phyloP scores from a whole-genome alignment of 2,113 vertebrate genomes.

The Dipodomys spectabilis region DNA sequence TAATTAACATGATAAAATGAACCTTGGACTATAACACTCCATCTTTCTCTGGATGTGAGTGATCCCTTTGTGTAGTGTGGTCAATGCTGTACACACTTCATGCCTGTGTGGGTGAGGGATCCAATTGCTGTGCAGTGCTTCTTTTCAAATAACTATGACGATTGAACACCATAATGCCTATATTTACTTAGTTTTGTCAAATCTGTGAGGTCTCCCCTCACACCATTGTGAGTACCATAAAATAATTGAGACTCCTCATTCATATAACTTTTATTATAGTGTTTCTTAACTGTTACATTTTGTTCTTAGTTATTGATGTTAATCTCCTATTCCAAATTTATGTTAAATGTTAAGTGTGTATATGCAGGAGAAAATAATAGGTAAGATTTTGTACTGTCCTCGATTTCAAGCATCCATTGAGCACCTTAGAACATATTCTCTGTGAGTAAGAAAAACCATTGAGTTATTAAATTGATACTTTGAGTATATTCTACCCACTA shows the following conservation, averaged over 20 bases:
- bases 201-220: no score
- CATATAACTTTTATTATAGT: neutral
- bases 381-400: neutral
- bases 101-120: neutral
- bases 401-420: neutral
- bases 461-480: neutral
- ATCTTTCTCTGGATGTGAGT: neutral
- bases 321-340: neutral
- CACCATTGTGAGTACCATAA: neutral
- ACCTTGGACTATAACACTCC: no score
- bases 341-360: no score
- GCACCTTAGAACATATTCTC: neutral
- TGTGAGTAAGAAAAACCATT: neutral
- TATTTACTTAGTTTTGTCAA: neutral
- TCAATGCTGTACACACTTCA: neutral
- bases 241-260: neutral
- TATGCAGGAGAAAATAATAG: no score
- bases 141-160: no score
- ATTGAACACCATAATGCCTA: no score
- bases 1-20: neutral
- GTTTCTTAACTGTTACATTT: neutral
- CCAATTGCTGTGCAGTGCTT: no score
- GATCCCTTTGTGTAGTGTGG: neutral
- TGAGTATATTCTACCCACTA: neutral
- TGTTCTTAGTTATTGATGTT: no score